A percentile compares a stretch with the other conserved stretches of the same genome.
phyloP scores from a whole-genome alignment of 1,140 invertebrate species.

The Meloidogyne floridensis region DNA sequence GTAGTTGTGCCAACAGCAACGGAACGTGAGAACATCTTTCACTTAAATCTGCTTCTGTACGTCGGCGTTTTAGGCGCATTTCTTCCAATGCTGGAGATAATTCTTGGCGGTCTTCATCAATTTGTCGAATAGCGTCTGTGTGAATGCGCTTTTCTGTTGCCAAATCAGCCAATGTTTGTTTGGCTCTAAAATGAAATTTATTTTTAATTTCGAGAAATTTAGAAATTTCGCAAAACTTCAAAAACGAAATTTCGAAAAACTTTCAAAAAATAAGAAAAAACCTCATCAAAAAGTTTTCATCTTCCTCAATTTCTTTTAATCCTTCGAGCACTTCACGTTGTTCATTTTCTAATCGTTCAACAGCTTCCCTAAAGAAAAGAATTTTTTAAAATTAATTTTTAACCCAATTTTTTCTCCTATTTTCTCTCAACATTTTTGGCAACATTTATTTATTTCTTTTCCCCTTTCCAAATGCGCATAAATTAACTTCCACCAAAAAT shows the following conservation, averaged over 20 bases:
- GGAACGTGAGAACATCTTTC: constrained; percentile 9
- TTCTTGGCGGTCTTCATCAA: constrained; percentile 17
- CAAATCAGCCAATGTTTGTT: constrained; percentile 37
- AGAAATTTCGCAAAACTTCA: too few relatives aligned
- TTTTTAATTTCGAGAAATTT: not conserved
- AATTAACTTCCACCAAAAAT: not conserved
- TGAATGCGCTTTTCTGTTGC: constrained; percentile 44
- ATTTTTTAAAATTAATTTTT: not conserved
- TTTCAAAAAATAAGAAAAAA: not conserved
- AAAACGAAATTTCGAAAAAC: too few relatives aligned
- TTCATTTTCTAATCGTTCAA: constrained; percentile 22
- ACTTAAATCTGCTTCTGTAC: constrained; percentile 26
- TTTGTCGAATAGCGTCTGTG: constrained; percentile 43
- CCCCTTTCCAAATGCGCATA: not conserved
- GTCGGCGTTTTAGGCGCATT: constrained; percentile 15
- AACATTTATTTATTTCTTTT: constrained; percentile 14
- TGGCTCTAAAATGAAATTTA: not conserved
- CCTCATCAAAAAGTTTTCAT: constrained; percentile 12
- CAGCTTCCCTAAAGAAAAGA: constrained; percentile 13
- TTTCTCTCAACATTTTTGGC: not conserved
- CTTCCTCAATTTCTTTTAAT: constrained; percentile 10
- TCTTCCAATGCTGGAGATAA: constrained; percentile 17
- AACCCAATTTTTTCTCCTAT: too few relatives aligned
- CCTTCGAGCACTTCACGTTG: constrained; percentile 6
- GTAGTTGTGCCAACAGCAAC: constrained; percentile 10